These are phyloP conservation scores for Bradypodion ventrale DNA, from an alignment of 2,797 vertebrate genomes.

Conservation along the genomic window DNA sequence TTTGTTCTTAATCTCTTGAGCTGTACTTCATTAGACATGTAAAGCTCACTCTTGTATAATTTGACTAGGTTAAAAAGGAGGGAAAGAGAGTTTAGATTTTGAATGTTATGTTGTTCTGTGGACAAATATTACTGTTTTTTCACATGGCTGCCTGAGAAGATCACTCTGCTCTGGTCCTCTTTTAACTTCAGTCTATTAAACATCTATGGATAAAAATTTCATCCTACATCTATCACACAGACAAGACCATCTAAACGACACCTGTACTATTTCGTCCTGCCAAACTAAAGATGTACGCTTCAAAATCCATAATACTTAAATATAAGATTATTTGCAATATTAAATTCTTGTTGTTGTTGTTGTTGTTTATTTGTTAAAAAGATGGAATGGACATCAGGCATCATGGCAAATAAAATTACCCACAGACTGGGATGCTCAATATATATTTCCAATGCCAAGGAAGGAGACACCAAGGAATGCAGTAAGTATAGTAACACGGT, in stretches of 20 bases:
- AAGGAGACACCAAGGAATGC: too few relatives aligned
- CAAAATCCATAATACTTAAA: background rate
- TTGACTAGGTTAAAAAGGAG: constrained; percentile 57
- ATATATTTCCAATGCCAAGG: too few relatives aligned
- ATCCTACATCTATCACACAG: background rate
- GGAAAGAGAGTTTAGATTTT: constrained; percentile 41
- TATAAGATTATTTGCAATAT: background rate
- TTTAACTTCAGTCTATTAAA: background rate
- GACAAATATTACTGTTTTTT: constrained; percentile 53
- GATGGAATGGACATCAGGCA: background rate
- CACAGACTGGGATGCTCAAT: background rate
- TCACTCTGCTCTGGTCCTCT: background rate
- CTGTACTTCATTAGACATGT: constrained; percentile 65
- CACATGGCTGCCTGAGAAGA: constrained; percentile 23
- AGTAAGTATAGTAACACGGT: too few relatives aligned
- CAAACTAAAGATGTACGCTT: background rate
- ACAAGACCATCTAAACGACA: background rate
- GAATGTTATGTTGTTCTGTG: background rate
- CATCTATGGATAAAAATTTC: background rate
- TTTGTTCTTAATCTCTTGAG: constrained; percentile 70
- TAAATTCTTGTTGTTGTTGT: background rate
- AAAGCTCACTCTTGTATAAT: constrained; percentile 61
- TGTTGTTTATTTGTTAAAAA: background rate
- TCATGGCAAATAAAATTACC: background rate
- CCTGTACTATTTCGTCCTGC: background rate